Percentiles rank a stretch among this genome's conserved stretches.
These are phyloP conservation scores for Drosophila fulvimacula DNA, from an alignment of 2,888 invertebrate genomes.

Conservation along the genomic window DNA sequence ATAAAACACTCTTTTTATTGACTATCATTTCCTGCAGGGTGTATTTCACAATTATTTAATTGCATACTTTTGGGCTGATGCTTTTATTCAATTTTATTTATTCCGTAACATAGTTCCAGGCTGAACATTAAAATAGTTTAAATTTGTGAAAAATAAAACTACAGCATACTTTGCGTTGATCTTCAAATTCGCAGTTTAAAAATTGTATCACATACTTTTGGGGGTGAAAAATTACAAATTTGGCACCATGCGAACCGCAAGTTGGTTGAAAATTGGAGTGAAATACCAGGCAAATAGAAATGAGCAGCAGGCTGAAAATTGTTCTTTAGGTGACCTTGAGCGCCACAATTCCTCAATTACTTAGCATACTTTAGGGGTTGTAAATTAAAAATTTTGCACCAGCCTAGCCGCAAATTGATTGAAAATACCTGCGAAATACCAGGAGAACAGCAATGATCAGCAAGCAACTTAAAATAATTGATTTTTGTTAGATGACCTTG, in stretches of 20 bases:
- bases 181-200: background rate
- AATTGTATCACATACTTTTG: background rate
- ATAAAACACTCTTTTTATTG: background rate
- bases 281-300: constrained; percentile 7
- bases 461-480: no score
- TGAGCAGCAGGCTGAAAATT: background rate
- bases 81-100: background rate
- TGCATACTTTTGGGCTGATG: background rate
- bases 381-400: no score
- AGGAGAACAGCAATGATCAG: no score
- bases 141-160: no score
- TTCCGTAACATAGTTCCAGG: background rate
- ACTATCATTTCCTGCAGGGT: background rate
- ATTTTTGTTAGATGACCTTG: no score
- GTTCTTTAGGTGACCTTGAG: background rate
- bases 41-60: background rate
- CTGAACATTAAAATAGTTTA: background rate
- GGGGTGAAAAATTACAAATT: background rate
- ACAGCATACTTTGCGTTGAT: background rate
- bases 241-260: background rate
- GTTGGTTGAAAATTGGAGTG: background rate
- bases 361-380: no score
- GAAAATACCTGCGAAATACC: no score
- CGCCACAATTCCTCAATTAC: no score
- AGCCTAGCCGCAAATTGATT: no score